Conservation (phyloP, 2,113 vertebrate genomes). For the Trochalopteron elliotii region DNA sequence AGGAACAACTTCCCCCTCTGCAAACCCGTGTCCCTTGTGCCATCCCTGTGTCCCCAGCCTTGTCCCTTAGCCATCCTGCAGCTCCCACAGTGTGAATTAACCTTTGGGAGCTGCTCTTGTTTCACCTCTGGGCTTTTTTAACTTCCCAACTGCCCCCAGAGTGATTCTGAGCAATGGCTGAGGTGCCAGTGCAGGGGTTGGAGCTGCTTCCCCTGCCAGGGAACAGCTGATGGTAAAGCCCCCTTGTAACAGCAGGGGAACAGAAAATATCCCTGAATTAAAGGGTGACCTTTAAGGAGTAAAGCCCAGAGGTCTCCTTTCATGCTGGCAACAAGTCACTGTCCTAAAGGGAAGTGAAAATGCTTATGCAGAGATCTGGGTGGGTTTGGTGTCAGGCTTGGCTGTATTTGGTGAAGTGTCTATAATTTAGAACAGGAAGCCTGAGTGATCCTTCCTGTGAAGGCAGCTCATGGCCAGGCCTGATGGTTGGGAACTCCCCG, state of each 20-base stretch:
- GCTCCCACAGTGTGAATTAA: not conserved
- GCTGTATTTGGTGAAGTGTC: not conserved
- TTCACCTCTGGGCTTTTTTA: not conserved
- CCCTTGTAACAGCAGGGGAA: not conserved
- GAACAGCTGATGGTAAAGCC: not conserved
- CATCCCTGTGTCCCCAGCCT: not conserved
- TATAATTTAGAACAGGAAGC: not conserved
- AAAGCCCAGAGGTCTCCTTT: not conserved
- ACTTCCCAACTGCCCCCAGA: not conserved
- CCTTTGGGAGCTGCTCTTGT: not conserved
- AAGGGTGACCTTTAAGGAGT: not conserved
- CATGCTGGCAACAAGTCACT: not conserved
- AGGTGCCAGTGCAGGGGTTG: accelerated
- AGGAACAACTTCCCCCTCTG: not conserved
- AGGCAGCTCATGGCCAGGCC: not conserved
- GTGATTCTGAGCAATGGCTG: not conserved
- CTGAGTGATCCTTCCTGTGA: not conserved
- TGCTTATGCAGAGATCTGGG: accelerated
- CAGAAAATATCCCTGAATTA: not conserved
- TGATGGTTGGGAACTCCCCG: not conserved
- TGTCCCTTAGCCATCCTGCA: not conserved
- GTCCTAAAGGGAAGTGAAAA: not conserved
- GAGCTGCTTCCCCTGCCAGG: not conserved
- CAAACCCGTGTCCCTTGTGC: not conserved
- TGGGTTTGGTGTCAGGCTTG: not conserved